These are phyloP conservation scores for Meleagris gallopavo DNA, from an alignment of 2,113 vertebrate species.

Conservation along the genomic window DNA sequence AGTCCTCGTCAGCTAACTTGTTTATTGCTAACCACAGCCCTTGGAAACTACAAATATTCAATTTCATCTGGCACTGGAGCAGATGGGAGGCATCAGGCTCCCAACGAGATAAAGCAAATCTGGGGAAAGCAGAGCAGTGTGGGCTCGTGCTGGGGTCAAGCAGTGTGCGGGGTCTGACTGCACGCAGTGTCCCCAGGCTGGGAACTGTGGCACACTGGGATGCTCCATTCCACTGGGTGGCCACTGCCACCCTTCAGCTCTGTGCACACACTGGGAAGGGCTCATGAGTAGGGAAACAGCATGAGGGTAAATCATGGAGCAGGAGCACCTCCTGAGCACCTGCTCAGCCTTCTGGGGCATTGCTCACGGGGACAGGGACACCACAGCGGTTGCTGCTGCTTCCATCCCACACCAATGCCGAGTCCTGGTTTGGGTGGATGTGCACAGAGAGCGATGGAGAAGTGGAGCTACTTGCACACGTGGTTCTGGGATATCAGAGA, in stretches of 20 bases:
- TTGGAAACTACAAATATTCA: slow-evolving; percentile 62
- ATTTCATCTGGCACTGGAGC: slow-evolving; percentile 61
- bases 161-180: neutral
- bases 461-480: rapidly evolving
- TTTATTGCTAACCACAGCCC: slow-evolving; percentile 67
- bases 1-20: slow-evolving; percentile 42
- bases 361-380: neutral
- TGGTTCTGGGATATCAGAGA: neutral
- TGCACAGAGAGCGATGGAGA: neutral
- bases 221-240: neutral
- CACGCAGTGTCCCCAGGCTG: neutral
- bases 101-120: slow-evolving; percentile 66
- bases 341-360: rapidly evolving
- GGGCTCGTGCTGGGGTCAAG: neutral
- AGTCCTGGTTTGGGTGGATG: rapidly evolving
- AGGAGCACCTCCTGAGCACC: rapidly evolving
- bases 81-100: slow-evolving; percentile 70
- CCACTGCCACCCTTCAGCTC: rapidly evolving
- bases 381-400: rapidly evolving
- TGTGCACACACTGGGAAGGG: neutral
- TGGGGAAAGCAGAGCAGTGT: neutral
- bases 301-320: rapidly evolving
- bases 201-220: neutral
- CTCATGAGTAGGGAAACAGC: rapidly evolving
- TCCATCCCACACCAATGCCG: rapidly evolving